Base-by-base conservation (phyloP, 2,888 invertebrate genomes). In the Adela reaumurella region DNA sequence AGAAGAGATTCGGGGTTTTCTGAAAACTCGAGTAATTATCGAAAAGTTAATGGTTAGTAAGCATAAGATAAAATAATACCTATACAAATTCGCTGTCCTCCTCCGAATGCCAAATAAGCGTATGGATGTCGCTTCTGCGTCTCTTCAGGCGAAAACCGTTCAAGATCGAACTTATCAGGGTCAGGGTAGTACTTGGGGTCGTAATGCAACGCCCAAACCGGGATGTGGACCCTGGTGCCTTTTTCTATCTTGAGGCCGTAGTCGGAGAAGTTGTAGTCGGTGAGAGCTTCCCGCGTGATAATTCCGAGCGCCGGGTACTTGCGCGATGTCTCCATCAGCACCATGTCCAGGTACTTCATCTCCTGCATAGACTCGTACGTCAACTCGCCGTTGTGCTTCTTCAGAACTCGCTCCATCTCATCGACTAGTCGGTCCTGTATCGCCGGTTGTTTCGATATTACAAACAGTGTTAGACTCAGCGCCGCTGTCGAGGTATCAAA, bases 401-500 rank as follows among this genome's bases (percentile, higher is more conserved):
- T 57, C 19, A 61, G 54, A 16, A 65, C 58, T 14, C 55, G 58
- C 5, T 62, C 57, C 52, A 70, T 62, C 46, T 68, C 67, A 19
- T 54, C 55, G 49, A 63, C 60, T 1, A 60, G 55, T 49, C 49
- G 59, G 29, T 63, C 58, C 51, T 68, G 69, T 24, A 67, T 60
- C 2, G 45, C 46, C n/a, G 41, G 46, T 41, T 50, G 16, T 16
- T 47, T 46, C 4, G 48, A 48, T 8, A 50, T 8, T 18, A 48
- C 50, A 19, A 48, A 47, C 11, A 50, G 28, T 14, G 46, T 29
- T 28, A 44, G 69, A 11, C 64, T 60, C 46, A 69, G 65, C 11
- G 68, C 65, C 45, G 59, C 64, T 2, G 69, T 63, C 0, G 67
- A 62, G 1, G 70, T 68, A 52, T 69, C 68, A 48, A 62, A 63